These are phyloP conservation scores for Tetrapedia diversipes DNA, from an alignment of 2,888 invertebrate species.

Conservation along the genomic window DNA sequence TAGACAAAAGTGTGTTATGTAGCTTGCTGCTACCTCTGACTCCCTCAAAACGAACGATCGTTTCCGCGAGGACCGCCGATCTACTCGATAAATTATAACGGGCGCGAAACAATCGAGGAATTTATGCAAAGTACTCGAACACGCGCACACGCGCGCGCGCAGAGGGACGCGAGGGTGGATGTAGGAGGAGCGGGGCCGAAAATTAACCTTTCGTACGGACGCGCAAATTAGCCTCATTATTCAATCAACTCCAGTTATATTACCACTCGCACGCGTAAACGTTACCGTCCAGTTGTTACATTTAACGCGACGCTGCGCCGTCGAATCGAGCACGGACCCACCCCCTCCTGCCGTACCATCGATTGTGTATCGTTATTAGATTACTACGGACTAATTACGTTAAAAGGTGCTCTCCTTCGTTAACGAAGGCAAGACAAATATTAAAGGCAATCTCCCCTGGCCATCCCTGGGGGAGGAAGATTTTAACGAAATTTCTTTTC, in stretches of 20 bases:
- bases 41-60: too few species aligned
- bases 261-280: constrained; percentile 41
- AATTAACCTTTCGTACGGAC: constrained; percentile 47
- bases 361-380: constrained; percentile 54
- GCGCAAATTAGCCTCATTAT: constrained; percentile 50
- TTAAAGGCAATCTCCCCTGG: constrained; percentile 25
- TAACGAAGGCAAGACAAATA: constrained; percentile 52
- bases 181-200: constrained; percentile 28
- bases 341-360: constrained; percentile 13
- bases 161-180: too few species aligned
- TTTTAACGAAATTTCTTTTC: constrained; percentile 44
- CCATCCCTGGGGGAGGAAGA: background rate
- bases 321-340: constrained; percentile 25
- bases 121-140: constrained; percentile 35
- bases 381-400: constrained; percentile 43
- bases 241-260: constrained; percentile 45
- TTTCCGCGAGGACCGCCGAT: background rate
- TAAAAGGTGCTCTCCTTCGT: constrained; percentile 48
- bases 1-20: too few species aligned
- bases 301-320: constrained; percentile 34
- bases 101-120: constrained; percentile 32
- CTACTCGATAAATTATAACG: constrained; percentile 32
- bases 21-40: too few species aligned
- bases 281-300: constrained; percentile 35
- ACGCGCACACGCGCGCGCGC: too few species aligned